These are phyloP conservation scores for Odontesthes bonariensis DNA, from an alignment of 2,113 vertebrate species.

Conservation along the genomic window DNA sequence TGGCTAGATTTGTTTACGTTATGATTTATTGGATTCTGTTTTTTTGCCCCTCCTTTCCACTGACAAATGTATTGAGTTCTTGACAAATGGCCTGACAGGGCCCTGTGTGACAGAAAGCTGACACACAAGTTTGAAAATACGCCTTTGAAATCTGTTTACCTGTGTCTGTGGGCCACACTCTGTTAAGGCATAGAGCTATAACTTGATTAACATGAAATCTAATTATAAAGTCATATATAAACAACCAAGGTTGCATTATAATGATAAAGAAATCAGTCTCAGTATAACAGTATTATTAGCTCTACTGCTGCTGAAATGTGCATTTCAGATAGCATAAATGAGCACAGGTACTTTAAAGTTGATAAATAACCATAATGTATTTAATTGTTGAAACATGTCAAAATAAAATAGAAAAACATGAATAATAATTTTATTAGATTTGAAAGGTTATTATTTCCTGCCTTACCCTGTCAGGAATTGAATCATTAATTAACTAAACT, in stretches of 20 bases:
- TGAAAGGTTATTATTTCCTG: background rate
- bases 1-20: slow-evolving; percentile 72
- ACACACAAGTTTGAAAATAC: slow-evolving; percentile 43
- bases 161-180: slow-evolving; percentile 10
- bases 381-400: too few species aligned
- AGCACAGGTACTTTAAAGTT: background rate
- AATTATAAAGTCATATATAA: background rate
- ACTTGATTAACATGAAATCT: slow-evolving; percentile 1
- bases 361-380: too few species aligned
- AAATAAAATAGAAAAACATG: background rate
- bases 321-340: background rate
- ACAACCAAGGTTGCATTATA: background rate
- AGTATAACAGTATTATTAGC: background rate
- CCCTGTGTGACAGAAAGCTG: slow-evolving; percentile 56
- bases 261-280: background rate
- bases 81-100: slow-evolving; percentile 70
- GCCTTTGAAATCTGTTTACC: slow-evolving; percentile 52
- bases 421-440: background rate
- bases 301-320: background rate
- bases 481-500: background rate
- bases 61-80: slow-evolving; percentile 74
- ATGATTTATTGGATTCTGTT: slow-evolving; percentile 75
- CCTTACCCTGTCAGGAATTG: background rate
- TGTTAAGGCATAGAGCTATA: slow-evolving; percentile 12
- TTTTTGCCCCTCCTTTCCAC: slow-evolving; percentile 15